Evolutionary conservation across 2,113 vertebrate species (phyloP).

Genomic region (Etheostoma cragini): DNA sequence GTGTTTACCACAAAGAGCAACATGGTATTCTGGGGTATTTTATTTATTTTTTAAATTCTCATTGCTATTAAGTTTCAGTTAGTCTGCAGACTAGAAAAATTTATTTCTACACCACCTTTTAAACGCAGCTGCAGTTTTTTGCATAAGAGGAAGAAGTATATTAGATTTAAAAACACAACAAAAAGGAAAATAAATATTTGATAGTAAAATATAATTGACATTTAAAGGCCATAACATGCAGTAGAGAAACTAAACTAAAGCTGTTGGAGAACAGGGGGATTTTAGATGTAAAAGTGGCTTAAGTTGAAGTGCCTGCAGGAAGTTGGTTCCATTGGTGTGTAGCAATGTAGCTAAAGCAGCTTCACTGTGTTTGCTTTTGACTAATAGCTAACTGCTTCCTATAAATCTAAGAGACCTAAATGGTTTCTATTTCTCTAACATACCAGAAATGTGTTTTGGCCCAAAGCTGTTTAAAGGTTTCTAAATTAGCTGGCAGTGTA

Average conservation of each 20-base stretch:
- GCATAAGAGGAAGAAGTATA: not conserved
- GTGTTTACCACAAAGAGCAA: slow-evolving; percentile 27
- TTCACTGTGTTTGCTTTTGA: slow-evolving; percentile 4
- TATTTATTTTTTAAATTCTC: not conserved
- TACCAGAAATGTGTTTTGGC: not conserved
- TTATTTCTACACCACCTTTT: not conserved
- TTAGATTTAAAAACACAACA: not conserved
- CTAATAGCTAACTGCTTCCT: not conserved
- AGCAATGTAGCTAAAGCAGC: not conserved
- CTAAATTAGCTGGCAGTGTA: not conserved
- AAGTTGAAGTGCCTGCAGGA: not conserved
- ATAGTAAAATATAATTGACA: no score
- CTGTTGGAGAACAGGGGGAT: no score
- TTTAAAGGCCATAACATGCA: not conserved
- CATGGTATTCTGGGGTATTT: not conserved
- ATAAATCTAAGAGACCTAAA: not conserved
- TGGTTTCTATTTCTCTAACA: not conserved
- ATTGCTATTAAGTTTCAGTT: slow-evolving; percentile 21
- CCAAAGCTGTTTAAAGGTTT: not conserved
- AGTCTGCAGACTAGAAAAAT: not conserved
- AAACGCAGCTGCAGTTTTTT: slow-evolving; percentile 1
- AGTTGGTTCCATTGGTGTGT: not conserved
- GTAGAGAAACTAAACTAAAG: not conserved
- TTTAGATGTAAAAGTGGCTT: not conserved
- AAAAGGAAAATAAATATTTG: not conserved